phyloP scores from a whole-genome alignment of 2,888 invertebrate species.

The Oxyteleia sp. region DNA sequence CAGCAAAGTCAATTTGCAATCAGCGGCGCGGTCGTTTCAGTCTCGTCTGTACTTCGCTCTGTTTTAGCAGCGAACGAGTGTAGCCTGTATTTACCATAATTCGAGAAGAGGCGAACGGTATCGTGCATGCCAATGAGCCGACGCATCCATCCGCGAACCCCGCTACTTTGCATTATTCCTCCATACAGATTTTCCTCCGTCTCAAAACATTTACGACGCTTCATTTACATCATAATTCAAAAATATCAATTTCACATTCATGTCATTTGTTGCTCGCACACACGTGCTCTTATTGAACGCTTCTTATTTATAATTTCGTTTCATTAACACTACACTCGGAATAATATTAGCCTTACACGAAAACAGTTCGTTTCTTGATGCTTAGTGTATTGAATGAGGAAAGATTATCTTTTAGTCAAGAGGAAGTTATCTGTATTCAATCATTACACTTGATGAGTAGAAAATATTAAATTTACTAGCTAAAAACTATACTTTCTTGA shows the following conservation, averaged over 20 bases:
- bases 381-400: no score
- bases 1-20: constrained; percentile 85
- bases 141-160: constrained; percentile 46
- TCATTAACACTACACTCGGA: no score
- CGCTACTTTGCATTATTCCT: constrained; percentile 51
- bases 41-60: constrained; percentile 64
- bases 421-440: no score
- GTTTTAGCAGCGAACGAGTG: constrained; percentile 70
- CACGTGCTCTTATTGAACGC: no score
- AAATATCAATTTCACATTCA: constrained; percentile 13
- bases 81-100: constrained; percentile 84
- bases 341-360: no score
- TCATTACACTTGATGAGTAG: no score
- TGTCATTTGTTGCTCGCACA: no score
- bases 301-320: no score
- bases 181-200: constrained; percentile 53
- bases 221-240: constrained; percentile 33
- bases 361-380: no score
- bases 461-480: no score
- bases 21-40: constrained; percentile 78
- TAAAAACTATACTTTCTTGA: no score
- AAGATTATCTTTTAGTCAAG: no score
- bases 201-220: constrained; percentile 49
- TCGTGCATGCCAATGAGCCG: constrained; percentile 84
- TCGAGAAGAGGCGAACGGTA: constrained; percentile 83